Evolutionary conservation across 2,888 invertebrate species (phyloP).

Genomic region (Heterodera filipjevi): DNA sequence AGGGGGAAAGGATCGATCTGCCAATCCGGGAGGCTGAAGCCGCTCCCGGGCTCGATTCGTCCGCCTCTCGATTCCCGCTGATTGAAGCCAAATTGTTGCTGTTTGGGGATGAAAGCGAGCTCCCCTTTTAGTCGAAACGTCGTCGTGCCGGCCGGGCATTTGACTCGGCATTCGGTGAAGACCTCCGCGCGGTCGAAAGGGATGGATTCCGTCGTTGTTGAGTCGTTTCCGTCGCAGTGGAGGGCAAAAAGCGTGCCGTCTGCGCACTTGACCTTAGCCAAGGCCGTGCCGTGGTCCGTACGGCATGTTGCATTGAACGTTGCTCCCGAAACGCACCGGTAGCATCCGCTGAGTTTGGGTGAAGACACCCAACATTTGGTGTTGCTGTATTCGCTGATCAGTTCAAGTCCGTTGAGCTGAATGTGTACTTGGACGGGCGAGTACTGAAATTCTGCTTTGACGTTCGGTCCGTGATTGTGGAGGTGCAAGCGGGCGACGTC

Average conservation of each 20-base stretch:
- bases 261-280: constrained; percentile 3
- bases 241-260: constrained; percentile 8
- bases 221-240: not conserved
- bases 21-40: no score
- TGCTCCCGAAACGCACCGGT: no score
- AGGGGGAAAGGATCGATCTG: no score
- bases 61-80: not conserved
- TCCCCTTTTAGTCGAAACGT: not conserved
- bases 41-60: no score
- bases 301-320: no score
- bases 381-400: no score
- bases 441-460: no score
- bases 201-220: not conserved
- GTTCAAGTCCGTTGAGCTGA: no score
- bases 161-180: not conserved
- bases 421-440: no score
- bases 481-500: not conserved
- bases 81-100: not conserved
- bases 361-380: no score
- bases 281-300: not conserved
- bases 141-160: constrained; percentile 4
- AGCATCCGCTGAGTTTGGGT: no score
- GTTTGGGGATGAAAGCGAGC: not conserved
- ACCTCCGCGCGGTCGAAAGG: not conserved
- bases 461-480: no score